Evolutionary conservation across 2,797 vertebrate species (phyloP).

Genomic region (Pangasius sanitwongsei): DNA sequence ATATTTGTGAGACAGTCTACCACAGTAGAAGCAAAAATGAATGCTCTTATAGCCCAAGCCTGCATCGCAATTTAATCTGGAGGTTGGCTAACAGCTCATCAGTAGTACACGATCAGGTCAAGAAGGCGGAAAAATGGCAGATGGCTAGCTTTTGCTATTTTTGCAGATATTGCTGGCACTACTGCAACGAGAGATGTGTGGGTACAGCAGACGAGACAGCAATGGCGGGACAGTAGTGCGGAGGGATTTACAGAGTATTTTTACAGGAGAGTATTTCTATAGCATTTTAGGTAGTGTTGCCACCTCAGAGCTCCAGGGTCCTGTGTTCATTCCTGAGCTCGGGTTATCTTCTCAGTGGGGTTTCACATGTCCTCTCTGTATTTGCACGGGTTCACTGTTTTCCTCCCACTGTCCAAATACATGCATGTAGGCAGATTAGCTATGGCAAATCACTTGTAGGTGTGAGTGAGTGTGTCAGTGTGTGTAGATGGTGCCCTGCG

Average conservation of each 20-base stretch:
- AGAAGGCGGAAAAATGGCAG: slow-evolving; percentile 1
- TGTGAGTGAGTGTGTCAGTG: not conserved
- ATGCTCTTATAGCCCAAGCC: not conserved
- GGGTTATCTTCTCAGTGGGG: not conserved
- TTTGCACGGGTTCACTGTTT: not conserved
- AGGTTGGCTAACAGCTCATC: slow-evolving; percentile 12
- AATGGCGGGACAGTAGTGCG: not conserved
- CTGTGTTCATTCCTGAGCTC: not conserved
- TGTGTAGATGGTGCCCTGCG: not conserved
- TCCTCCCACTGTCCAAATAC: not conserved
- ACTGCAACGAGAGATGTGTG: not conserved
- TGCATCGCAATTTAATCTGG: not conserved
- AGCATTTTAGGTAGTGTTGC: not conserved
- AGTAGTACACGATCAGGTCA: not conserved
- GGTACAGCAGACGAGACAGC: not conserved
- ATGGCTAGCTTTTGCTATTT: not conserved
- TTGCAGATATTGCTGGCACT: not conserved
- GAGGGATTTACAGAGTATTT: not conserved
- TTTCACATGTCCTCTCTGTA: not conserved
- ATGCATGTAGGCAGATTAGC: too few species aligned
- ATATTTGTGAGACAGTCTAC: not conserved
- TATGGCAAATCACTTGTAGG: not conserved
- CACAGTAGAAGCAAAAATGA: not conserved
- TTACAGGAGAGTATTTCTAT: not conserved
- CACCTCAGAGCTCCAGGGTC: not conserved